These are phyloP conservation scores for Dryomyza anilis DNA, from an alignment of 2,888 invertebrate species.

Conservation along the genomic window DNA sequence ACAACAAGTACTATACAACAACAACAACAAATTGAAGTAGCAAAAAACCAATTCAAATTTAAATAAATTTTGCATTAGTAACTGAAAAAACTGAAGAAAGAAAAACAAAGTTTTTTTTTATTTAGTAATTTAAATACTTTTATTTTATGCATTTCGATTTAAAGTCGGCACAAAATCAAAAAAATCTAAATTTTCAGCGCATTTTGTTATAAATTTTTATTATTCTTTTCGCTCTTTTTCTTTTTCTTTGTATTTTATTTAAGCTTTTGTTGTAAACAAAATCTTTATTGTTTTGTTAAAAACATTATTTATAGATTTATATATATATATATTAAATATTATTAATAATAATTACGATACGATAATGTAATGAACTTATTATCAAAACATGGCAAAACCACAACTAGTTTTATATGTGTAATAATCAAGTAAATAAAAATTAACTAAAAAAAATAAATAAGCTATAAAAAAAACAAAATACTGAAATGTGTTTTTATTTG, in stretches of 20 bases:
- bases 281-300: neutral
- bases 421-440: constrained; percentile 8
- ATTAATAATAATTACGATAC: neutral
- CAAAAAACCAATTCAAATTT: neutral
- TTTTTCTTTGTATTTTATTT: too few species aligned
- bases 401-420: constrained; percentile 26
- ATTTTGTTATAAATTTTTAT: too few species aligned
- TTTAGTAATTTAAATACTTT: too few species aligned
- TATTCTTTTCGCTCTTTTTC: too few species aligned
- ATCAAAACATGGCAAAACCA: neutral
- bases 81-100: neutral
- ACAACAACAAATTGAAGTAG: neutral
- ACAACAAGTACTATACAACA: constrained; percentile 1
- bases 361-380: neutral
- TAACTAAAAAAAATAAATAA: constrained; percentile 6
- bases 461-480: too few species aligned
- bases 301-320: neutral
- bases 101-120: neutral
- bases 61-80: neutral
- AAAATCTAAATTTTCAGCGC: constrained; percentile 11
- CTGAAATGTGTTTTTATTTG: too few species aligned
- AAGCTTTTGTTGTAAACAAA: constrained; percentile 20
- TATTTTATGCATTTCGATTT: too few species aligned
- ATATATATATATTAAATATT: neutral
- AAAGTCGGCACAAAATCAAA: neutral